Base-by-base conservation (phyloP, 92 coral and sea anemone genomes). In the Epizoanthus rinbou region DNA sequence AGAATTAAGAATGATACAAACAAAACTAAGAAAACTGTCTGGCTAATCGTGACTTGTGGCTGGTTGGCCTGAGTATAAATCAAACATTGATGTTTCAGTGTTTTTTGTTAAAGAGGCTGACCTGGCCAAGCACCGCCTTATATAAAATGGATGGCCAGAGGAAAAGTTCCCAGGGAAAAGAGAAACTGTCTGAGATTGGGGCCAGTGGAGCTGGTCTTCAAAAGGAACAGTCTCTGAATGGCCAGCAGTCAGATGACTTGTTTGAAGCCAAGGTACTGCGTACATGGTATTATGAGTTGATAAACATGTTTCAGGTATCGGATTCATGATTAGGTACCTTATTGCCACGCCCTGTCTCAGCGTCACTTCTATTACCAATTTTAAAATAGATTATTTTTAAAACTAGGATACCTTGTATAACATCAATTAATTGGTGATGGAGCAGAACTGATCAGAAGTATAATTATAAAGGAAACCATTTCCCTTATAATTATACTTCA, bases 81-180 rank as follows among this genome's bases (percentile, higher is more conserved):
- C 45, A 6, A 66, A 47, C 25, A 18, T 33, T 60, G 17, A 67
- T 24, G 23, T 18, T 57, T 5, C 17, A 33, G 9, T 50, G 39
- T 11, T 45, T 47, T 21, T 43, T 10, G 6, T 65, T 65, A 5
- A 28, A 41, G 50, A 16, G 10, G 35, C 45, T 6, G 11, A 24
- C 15, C 54, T 50, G 54, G 54, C 54, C 54, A 50, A 50, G 16
- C 13, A 50, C 15, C 8, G 54, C 54, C 58, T 41, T 14, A 47
- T 71, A 24, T 71, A 19, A 11, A 71, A 71, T 71, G 76, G 76
- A 71, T 41, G 58, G 76, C n/a, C 76, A 71, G 39, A 71, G 76
- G 33, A 71, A 45, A 71, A 7, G 58, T 7, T 71, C 76, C 1
- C 76, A 71, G 33, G 50, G 76, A n/a, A 71, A 71, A 39, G 76